Percentiles rank a stretch among this genome's conserved stretches.
Evolutionary conservation across 2,113 vertebrate genomes (phyloP).

Genomic region (Rattus rattus): DNA sequence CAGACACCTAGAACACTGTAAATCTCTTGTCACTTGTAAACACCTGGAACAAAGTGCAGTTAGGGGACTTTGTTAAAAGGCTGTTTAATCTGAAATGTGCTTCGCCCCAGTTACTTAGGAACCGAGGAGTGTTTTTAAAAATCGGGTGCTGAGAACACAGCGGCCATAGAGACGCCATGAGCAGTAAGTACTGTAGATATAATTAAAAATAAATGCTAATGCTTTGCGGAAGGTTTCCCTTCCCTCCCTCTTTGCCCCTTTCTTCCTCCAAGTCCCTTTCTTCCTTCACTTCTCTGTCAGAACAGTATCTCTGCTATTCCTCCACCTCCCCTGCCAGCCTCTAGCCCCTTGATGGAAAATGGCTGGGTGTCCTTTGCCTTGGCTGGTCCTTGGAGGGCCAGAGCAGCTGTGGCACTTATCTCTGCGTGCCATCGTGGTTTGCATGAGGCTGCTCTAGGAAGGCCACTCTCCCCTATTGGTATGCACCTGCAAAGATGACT

Average conservation of each 20-base stretch:
- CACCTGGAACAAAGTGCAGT: not conserved
- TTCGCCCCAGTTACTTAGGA: not conserved
- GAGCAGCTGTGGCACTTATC: not conserved
- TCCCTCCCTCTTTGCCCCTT: not conserved
- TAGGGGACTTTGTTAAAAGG: not conserved
- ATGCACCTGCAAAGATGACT: too few species aligned
- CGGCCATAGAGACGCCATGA: not conserved
- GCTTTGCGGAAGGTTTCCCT: too few species aligned
- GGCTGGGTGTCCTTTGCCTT: not conserved
- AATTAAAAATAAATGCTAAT: not conserved
- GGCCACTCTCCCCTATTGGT: not conserved
- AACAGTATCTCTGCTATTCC: not conserved
- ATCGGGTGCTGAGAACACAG: not conserved
- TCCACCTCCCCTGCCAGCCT: not conserved
- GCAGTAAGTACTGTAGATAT: not conserved
- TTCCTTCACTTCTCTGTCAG: not conserved
- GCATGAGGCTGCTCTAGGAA: not conserved
- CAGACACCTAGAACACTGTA: not conserved
- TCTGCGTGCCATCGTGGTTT: not conserved
- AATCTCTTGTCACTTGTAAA: not conserved
- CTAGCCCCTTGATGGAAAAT: not conserved
- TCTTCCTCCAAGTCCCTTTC: too few species aligned
- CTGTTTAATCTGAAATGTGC: not conserved
- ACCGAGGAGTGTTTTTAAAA: not conserved
- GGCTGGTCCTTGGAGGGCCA: not conserved